Conservation (phyloP, 1,140 invertebrate genomes). For the Adelges cooleyi region DNA sequence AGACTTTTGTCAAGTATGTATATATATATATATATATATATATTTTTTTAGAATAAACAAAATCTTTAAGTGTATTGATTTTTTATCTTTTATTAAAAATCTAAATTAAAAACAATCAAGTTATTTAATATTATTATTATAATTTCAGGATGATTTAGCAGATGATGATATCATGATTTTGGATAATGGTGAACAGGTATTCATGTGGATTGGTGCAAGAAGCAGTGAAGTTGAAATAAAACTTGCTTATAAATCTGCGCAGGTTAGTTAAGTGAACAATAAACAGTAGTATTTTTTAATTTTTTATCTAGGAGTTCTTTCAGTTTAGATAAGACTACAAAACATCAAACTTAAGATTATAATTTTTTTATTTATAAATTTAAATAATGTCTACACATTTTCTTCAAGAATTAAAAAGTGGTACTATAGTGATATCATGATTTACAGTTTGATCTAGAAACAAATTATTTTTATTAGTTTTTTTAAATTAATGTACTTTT, state of each 20-base stretch:
- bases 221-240: conserved; percentile 99
- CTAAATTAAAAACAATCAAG: not conserved
- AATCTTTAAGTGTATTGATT: no score
- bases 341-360: not conserved
- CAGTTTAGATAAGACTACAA: not conserved
- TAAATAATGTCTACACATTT: no score
- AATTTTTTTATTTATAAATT: conserved; percentile 5
- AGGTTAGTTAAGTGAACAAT: no score
- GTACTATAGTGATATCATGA: no score
- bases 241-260: conserved; percentile 94
- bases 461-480: no score
- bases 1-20: conserved; percentile 91
- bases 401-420: no score
- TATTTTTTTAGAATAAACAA: not conserved
- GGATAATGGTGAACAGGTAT: conserved; percentile 96
- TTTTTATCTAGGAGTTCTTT: not conserved
- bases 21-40: not conserved
- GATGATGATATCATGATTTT: conserved; percentile 99
- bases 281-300: not conserved
- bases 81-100: not conserved
- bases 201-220: conserved; percentile 91
- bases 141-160: conserved; percentile 81
- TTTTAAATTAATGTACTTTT: no score
- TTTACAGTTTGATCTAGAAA: no score
- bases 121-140: not conserved